phyloP scores from a whole-genome alignment of 2,113 vertebrate genomes.

The Chloropsis hardwickii region DNA sequence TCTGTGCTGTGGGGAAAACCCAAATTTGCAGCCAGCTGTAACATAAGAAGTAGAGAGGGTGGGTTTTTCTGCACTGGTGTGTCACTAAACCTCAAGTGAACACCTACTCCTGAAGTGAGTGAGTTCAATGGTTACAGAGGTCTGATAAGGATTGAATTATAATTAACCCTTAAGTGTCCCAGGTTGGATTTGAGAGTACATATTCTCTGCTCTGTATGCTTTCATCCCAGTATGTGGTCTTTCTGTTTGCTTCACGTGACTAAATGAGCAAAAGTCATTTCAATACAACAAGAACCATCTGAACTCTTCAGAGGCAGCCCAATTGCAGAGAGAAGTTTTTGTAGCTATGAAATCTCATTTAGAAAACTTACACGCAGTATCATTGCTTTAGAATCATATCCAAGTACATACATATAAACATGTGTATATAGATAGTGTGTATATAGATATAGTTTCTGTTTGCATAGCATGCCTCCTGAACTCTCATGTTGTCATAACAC shows the following conservation, averaged over 20 bases:
- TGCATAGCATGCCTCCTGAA: background rate
- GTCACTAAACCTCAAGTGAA: background rate
- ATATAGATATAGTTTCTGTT: background rate
- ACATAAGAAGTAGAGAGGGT: background rate
- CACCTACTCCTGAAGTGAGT: background rate
- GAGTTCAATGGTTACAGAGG: background rate
- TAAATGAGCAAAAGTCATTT: background rate
- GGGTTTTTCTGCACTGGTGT: background rate
- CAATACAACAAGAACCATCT: background rate
- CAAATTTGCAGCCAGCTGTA: background rate
- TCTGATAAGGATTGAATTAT: background rate
- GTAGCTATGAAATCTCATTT: background rate
- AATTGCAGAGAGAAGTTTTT: background rate
- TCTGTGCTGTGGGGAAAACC: background rate
- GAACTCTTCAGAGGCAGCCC: background rate
- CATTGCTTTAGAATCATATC: background rate
- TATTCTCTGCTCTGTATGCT: background rate
- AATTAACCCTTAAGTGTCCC: background rate
- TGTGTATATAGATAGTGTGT: background rate
- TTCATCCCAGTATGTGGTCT: background rate
- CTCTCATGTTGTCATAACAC: background rate
- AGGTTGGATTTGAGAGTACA: background rate
- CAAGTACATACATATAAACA: fast-evolving
- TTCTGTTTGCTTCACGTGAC: background rate
- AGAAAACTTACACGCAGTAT: background rate